These are phyloP conservation scores for Probosciger aterrimus DNA, from an alignment of 2,113 vertebrate genomes.

Conservation along the genomic window DNA sequence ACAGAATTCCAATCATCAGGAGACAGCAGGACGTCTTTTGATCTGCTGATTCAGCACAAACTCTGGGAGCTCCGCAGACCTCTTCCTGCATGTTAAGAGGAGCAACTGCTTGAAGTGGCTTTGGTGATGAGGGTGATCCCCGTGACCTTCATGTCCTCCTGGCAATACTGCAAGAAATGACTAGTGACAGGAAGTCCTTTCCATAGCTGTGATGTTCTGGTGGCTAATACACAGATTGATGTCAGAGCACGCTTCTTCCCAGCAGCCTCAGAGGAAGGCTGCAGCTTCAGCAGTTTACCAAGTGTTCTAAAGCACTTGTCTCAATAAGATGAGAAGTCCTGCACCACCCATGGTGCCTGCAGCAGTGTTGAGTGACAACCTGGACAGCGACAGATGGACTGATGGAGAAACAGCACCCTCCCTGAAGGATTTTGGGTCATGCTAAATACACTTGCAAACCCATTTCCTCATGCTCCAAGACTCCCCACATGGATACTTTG, in stretches of 20 bases:
- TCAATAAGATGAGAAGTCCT: not conserved
- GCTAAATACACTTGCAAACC: not conserved
- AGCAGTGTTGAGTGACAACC: not conserved
- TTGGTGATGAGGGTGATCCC: not conserved
- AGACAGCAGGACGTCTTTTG: not conserved
- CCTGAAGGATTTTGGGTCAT: not conserved
- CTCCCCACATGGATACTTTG: rapidly evolving
- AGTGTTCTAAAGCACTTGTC: not conserved
- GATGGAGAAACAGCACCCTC: not conserved
- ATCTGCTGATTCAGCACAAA: not conserved
- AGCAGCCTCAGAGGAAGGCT: not conserved
- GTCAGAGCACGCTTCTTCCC: not conserved
- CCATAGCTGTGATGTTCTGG: not conserved
- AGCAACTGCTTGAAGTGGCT: not conserved
- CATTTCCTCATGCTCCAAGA: not conserved
- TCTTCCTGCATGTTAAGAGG: not conserved
- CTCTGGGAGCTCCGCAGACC: rapidly evolving
- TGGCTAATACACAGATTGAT: not conserved
- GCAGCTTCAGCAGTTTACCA: not conserved
- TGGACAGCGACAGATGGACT: not conserved
- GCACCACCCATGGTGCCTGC: not conserved
- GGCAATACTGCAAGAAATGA: not conserved
- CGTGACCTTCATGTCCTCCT: rapidly evolving
- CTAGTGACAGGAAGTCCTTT: not conserved
- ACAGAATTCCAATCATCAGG: not conserved